Conservation (phyloP, 2,888 invertebrate genomes). For the Pycnomerus fuliginosus region DNA sequence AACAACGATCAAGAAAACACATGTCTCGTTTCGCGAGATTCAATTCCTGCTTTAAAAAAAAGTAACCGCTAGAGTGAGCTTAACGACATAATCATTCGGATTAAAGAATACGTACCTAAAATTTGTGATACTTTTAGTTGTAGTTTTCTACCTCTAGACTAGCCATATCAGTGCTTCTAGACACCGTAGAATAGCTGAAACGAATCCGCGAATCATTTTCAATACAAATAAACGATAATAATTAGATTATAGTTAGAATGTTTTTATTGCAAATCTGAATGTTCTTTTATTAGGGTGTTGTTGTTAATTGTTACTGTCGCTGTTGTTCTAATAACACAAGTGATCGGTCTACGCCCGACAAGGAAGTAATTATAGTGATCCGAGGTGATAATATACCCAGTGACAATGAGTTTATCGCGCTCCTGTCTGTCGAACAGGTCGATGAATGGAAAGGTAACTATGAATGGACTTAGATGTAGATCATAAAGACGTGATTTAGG, state of each 20-base stretch:
- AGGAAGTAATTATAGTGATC: conserved; percentile 17
- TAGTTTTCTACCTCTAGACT: conserved; percentile 22
- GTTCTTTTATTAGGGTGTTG: conserved; percentile 19
- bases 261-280: conserved; percentile 21
- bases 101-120: conserved; percentile 37
- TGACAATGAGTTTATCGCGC: conserved; percentile 42
- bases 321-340: conserved; percentile 22
- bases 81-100: conserved; percentile 8
- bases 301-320: conserved; percentile 24
- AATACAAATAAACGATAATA: conserved; percentile 34
- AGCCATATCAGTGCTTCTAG: conserved; percentile 37
- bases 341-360: conserved; percentile 22
- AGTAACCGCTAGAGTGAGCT: conserved; percentile 9
- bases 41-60: neutral
- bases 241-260: conserved; percentile 28
- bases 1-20: neutral
- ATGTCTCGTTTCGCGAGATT: too few species aligned
- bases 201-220: conserved; percentile 16
- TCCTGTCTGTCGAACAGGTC: conserved; percentile 42
- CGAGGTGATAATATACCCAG: conserved; percentile 17
- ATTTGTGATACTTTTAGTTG: conserved; percentile 37
- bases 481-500: neutral
- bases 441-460: conserved; percentile 46
- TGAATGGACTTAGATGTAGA: conserved; percentile 17
- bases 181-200: conserved; percentile 21